These are phyloP conservation scores for Idaea dimidiata DNA, from an alignment of 2,888 invertebrate species.

Conservation along the genomic window DNA sequence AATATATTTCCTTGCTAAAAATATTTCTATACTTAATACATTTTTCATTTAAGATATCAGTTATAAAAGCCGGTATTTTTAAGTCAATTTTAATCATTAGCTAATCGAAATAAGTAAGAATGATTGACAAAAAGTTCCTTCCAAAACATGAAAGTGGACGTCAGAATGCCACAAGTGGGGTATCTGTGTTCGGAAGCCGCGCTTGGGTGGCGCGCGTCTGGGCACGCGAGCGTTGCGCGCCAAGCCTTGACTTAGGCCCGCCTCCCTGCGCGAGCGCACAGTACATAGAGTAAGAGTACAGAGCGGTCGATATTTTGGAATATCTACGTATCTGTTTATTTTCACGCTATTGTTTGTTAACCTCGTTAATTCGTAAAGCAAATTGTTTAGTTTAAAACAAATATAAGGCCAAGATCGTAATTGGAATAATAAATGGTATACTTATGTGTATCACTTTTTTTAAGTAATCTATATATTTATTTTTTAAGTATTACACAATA, in stretches of 20 bases:
- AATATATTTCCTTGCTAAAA: too few species aligned
- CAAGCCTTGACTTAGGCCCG: slow-evolving; percentile 52
- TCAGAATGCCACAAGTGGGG: slow-evolving; percentile 23
- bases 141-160: slow-evolving; percentile 17
- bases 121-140: slow-evolving; percentile 1
- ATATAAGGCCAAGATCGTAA: too few species aligned
- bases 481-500: too few species aligned
- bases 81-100: not conserved
- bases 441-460: too few species aligned
- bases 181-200: slow-evolving; percentile 51
- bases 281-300: slow-evolving; percentile 50
- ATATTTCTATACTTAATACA: too few species aligned
- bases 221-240: slow-evolving; percentile 66
- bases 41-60: too few species aligned
- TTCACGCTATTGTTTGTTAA: not conserved
- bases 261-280: slow-evolving; percentile 51
- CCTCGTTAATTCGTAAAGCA: too few species aligned
- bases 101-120: not conserved
- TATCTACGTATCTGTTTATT: not conserved
- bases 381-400: too few species aligned
- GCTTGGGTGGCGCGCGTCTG: slow-evolving; percentile 66
- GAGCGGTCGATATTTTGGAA: slow-evolving; percentile 12
- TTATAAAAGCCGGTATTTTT: too few species aligned
- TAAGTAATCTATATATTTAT: too few species aligned
- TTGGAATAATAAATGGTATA: too few species aligned